Evolutionary conservation across 1,140 invertebrate species (phyloP).

Genomic region (Pollicipes pollicipes): DNA sequence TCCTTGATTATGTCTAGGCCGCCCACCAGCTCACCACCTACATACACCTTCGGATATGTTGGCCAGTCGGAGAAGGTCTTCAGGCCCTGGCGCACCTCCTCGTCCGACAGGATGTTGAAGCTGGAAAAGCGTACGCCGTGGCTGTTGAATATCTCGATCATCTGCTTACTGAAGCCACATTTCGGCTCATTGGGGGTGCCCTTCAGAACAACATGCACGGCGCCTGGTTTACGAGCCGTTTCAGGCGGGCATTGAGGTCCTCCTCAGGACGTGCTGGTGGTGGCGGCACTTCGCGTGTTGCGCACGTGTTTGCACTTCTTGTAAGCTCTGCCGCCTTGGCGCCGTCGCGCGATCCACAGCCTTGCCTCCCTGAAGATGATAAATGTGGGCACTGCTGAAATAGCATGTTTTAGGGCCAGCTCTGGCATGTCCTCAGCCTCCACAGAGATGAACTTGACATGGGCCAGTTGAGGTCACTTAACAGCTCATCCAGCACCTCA

Average conservation of each 20-base stretch:
- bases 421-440: conserved; percentile 71
- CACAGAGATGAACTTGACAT: conserved; percentile 40
- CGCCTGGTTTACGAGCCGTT: conserved; percentile 59
- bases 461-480: conserved; percentile 38
- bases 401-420: conserved; percentile 56
- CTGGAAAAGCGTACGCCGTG: conserved; percentile 62
- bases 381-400: conserved; percentile 69
- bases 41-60: conserved; percentile 55
- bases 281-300: neutral
- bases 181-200: conserved; percentile 58
- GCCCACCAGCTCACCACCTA: conserved; percentile 70
- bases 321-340: conserved; percentile 61
- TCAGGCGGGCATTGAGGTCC: conserved; percentile 44
- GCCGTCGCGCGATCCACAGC: conserved; percentile 59
- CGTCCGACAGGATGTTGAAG: conserved; percentile 84
- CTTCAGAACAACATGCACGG: conserved; percentile 95
- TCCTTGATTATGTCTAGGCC: conserved; percentile 94
- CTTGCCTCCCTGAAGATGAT: conserved; percentile 47
- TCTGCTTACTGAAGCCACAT: conserved; percentile 81
- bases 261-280: conserved; percentile 3
- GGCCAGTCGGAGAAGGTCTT: conserved; percentile 93
- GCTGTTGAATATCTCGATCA: conserved; percentile 57
- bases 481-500: conserved; percentile 53
- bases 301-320: conserved; percentile 43
- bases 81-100: conserved; percentile 79